These are phyloP conservation scores for Galendromus occidentalis DNA, from an alignment of 1,140 invertebrate species.

Conservation along the genomic window DNA sequence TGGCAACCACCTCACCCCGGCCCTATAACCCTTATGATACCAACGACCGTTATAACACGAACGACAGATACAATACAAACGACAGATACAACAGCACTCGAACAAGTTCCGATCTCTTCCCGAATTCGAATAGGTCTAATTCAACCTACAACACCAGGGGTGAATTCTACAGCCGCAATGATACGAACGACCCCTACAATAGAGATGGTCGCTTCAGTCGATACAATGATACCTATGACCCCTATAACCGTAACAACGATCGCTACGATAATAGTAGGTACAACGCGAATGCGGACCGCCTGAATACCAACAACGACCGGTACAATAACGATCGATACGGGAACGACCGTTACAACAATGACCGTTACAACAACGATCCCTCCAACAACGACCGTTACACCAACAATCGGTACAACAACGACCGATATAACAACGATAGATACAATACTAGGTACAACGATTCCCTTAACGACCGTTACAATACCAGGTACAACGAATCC, in stretches of 20 bases:
- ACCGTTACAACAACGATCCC: background rate
- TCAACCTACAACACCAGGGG: too few relatives aligned
- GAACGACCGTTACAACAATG: background rate
- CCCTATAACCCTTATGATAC: background rate
- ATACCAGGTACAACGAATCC: background rate
- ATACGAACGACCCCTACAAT: too few relatives aligned
- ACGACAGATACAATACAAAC: background rate
- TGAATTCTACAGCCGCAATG: too few relatives aligned
- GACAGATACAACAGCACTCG: background rate
- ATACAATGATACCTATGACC: background rate
- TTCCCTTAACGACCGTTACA: background rate
- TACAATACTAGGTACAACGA: background rate
- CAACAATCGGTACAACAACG: background rate
- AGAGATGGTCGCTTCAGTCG: background rate
- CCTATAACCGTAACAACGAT: background rate
- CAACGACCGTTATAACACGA: background rate
- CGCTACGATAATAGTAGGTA: background rate
- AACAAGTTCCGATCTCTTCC: too few relatives aligned
- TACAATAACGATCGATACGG: background rate
- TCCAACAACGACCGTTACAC: too few relatives aligned
- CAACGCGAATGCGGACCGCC: background rate
- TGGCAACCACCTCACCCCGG: background rate
- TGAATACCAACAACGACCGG: background rate
- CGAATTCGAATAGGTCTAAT: too few relatives aligned
- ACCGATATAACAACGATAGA: background rate